A percentile compares a stretch with the other conserved stretches of the same genome.
phyloP scores from a whole-genome alignment of 2,113 vertebrate genomes.

The Pholis gunnellus region DNA sequence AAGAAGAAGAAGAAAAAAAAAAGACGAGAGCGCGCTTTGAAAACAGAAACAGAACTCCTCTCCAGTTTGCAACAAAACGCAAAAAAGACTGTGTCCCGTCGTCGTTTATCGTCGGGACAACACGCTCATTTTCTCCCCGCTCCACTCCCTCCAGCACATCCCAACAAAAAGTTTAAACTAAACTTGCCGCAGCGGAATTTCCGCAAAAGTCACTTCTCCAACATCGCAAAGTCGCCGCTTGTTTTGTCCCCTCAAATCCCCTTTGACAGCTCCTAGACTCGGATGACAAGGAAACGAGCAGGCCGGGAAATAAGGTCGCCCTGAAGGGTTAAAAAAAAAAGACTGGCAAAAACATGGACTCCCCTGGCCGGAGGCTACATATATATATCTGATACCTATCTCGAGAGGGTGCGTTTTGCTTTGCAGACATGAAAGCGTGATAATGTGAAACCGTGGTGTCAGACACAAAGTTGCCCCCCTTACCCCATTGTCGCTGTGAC shows the following conservation, averaged over 20 bases:
- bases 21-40: constrained; percentile 29
- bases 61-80: constrained; percentile 23
- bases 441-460: constrained; percentile 49
- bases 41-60: constrained; percentile 39
- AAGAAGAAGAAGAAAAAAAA: not conserved
- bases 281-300: constrained; percentile 7
- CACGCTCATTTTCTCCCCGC: not conserved
- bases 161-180: constrained; percentile 64
- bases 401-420: constrained; percentile 29
- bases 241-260: constrained; percentile 14
- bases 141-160: constrained; percentile 48
- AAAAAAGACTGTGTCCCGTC: constrained; percentile 6
- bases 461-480: constrained; percentile 70
- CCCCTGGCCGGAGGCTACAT: constrained; percentile 63
- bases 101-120: not conserved
- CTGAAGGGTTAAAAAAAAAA: constrained; percentile 55
- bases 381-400: constrained; percentile 20
- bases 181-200: constrained; percentile 52
- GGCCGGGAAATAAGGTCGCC: constrained; percentile 49
- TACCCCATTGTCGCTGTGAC: constrained; percentile 55
- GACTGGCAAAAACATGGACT: constrained; percentile 62
- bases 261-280: constrained; percentile 29
- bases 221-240: constrained; percentile 30
- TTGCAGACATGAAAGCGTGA: constrained; percentile 63
- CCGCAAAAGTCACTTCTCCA: constrained; percentile 16